Conservation (phyloP, 1,140 invertebrate species). For the Zaprionus taronus region DNA sequence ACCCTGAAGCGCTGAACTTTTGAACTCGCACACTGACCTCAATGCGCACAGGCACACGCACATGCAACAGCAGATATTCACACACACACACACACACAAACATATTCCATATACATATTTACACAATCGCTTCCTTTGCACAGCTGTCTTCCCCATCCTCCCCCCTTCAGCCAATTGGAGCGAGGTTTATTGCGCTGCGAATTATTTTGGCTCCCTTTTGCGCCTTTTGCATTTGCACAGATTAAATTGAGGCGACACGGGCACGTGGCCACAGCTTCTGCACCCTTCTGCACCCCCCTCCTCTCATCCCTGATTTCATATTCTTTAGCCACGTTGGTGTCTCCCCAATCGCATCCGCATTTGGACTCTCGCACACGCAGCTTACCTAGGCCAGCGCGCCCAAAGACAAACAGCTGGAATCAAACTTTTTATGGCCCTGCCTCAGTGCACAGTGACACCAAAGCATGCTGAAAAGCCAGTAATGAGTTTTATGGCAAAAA, state of each 20-base stretch:
- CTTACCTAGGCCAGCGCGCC: constrained; percentile 32
- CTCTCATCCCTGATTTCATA: not conserved
- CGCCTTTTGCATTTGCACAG: constrained; percentile 58
- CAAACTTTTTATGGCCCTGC: constrained; percentile 32
- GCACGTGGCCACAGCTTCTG: constrained; percentile 26
- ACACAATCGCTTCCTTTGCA: constrained; percentile 6
- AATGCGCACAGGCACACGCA: constrained; percentile 37
- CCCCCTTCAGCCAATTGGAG: not conserved
- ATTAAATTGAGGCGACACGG: constrained; percentile 66
- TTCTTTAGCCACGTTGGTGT: not conserved
- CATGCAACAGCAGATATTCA: not conserved
- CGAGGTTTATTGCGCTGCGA: constrained; percentile 57
- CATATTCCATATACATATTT: constrained; percentile 1
- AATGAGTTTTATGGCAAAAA: not conserved
- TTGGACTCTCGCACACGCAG: constrained; percentile 15
- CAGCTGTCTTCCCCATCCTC: not conserved
- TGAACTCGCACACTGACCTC: constrained; percentile 77
- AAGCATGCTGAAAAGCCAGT: not conserved
- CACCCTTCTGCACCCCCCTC: not conserved
- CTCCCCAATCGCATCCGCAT: constrained; percentile 23
- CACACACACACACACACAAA: constrained; percentile 11
- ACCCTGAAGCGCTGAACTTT: constrained; percentile 63
- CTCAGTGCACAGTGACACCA: constrained; percentile 11
- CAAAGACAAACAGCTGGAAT: constrained; percentile 38
- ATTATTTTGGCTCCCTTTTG: constrained; percentile 59